Base-by-base conservation (phyloP, 2,888 invertebrate genomes). In the Asteroscopus sphinx region DNA sequence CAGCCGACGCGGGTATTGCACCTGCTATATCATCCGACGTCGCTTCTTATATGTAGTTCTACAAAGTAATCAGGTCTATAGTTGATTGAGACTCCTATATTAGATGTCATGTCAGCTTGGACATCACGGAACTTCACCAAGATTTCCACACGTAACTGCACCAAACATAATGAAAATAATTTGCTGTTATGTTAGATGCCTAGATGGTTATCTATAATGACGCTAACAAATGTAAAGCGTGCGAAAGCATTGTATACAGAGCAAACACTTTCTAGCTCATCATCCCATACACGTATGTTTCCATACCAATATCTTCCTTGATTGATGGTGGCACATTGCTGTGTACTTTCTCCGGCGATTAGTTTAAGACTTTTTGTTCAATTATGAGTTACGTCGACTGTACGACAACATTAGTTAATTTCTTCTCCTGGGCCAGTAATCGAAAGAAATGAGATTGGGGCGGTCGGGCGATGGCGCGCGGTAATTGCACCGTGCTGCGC, bases 381-480 rank as follows among this genome's bases (percentile, higher is more conserved):
- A 80, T 81, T 73, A 81, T 80, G 69, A 70, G 73, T 82, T 80
- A 79, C 72, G 65, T 44, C 67, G 64, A 65, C 30, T 63, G 77
- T 69, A 63, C 77, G 82, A 85, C 85, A 88, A 84, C 81, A 79
- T 86, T 87, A 70, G 85, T 87, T 89, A 88, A 90, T 91, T 87
- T 88, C 83, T 81, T 88, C 77, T 82, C 74, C 79, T 83, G 82
- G 74, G 73, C 80, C 81, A 82, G 81, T 87, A 87, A 89, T 89
- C 86, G 85, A 87, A 91, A 88, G 85, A 90, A 89, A 88, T 87
- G 73, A 88, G 88, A 92, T 92, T 88, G 90, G 82, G 76, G 77
- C 81, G 74, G 78, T 79, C 82, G 68, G 77, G 83, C 81, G 81
- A 82, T 80, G 84, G 83, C 81, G 82, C 80, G 80, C 74, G 78